These are phyloP conservation scores for Coptodon bakossiorum DNA, from an alignment of 2,113 vertebrate genomes.

Conservation along the genomic window DNA sequence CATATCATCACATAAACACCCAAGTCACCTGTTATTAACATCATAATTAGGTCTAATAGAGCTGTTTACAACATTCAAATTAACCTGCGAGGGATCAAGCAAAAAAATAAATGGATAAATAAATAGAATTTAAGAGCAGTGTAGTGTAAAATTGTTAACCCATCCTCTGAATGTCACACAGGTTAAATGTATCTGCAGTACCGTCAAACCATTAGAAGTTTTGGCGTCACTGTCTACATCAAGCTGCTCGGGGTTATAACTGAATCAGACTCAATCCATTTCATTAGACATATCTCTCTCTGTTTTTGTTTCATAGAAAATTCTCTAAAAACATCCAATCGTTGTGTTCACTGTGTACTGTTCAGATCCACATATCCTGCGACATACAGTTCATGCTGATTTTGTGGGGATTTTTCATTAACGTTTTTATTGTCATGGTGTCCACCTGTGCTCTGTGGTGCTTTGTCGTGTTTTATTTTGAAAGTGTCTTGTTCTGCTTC, in stretches of 20 bases:
- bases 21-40: not conserved
- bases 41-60: not conserved
- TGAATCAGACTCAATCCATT: not conserved
- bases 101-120: not conserved
- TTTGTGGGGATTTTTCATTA: not conserved
- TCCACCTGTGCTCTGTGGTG: not conserved
- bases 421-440: not conserved
- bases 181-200: not conserved
- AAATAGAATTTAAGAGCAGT: not conserved
- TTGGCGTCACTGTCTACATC: not conserved
- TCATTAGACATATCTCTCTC: not conserved
- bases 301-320: not conserved
- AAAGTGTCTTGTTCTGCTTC: not conserved
- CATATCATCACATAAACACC: not conserved
- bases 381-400: rapidly evolving
- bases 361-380: not conserved
- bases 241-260: not conserved
- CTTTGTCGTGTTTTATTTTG: not conserved
- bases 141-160: not conserved
- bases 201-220: not conserved
- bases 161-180: not conserved
- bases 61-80: not conserved
- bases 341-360: not conserved
- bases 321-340: not conserved
- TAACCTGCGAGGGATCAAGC: not conserved